Conservation (phyloP, 2,113 vertebrate genomes). For the Lasiurus borealis region DNA sequence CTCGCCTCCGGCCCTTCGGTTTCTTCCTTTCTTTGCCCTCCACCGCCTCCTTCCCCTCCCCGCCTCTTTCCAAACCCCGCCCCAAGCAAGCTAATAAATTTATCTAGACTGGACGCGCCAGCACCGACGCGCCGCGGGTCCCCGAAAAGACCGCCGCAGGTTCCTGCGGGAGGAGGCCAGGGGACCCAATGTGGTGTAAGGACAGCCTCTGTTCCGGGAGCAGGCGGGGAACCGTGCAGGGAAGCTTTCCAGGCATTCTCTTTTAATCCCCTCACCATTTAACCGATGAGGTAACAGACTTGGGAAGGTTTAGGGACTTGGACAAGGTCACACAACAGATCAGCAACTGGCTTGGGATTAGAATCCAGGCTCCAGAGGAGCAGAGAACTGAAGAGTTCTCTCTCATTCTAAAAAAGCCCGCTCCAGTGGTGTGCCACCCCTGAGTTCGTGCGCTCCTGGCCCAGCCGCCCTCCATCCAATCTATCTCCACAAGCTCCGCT, state of each 20-base stretch:
- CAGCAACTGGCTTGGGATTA: background rate
- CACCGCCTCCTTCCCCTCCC: background rate
- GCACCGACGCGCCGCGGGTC: background rate
- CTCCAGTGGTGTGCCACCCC: background rate
- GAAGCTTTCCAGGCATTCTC: background rate
- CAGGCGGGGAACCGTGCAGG: background rate
- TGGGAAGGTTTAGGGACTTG: background rate
- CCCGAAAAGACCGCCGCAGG: background rate
- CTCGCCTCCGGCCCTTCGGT: background rate
- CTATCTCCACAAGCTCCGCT: background rate
- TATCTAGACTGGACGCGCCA: background rate
- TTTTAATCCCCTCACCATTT: background rate
- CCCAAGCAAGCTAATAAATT: conserved; percentile 62
- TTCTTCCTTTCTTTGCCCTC: conserved; percentile 62
- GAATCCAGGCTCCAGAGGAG: background rate
- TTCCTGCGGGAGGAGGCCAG: fast-evolving
- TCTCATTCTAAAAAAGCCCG: background rate
- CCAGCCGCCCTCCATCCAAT: background rate
- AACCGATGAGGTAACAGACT: background rate
- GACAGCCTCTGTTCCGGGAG: background rate
- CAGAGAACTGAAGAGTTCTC: background rate
- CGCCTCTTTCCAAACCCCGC: conserved; percentile 49
- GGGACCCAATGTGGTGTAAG: background rate
- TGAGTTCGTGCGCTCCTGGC: fast-evolving
- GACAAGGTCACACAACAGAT: conserved; percentile 4